Conservation (phyloP, 2,888 invertebrate genomes). For the Lacanobia oleracea region DNA sequence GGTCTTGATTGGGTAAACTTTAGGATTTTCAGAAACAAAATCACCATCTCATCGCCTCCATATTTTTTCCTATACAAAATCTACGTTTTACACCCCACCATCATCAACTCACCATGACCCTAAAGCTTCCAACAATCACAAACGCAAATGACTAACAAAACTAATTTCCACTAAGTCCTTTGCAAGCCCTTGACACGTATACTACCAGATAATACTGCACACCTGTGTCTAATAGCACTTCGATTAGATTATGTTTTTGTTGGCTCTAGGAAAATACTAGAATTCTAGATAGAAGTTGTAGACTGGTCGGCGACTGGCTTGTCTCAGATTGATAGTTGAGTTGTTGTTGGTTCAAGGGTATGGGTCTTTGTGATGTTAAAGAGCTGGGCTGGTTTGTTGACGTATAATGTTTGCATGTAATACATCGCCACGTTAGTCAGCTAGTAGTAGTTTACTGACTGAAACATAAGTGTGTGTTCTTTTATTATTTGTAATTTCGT, state of each 20-base stretch:
- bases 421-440: neutral
- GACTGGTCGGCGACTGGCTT: constrained; percentile 51
- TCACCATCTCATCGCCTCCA: neutral
- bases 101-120: constrained; percentile 43
- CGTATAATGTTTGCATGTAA: too few species aligned
- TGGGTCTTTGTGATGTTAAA: constrained; percentile 23
- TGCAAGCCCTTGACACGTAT: constrained; percentile 64
- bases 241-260: constrained; percentile 63
- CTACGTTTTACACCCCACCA: neutral
- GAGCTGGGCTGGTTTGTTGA: constrained; percentile 1
- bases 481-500: neutral
- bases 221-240: constrained; percentile 63
- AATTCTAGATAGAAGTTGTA: constrained; percentile 27
- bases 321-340: constrained; percentile 37
- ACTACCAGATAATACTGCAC: constrained; percentile 55
- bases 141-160: constrained; percentile 52
- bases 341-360: constrained; percentile 47
- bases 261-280: constrained; percentile 47
- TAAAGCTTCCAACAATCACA: constrained; percentile 38
- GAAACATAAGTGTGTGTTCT: too few species aligned
- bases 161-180: constrained; percentile 61
- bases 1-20: too few species aligned
- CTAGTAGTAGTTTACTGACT: neutral
- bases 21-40: too few species aligned
- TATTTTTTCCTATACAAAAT: neutral